phyloP scores from a whole-genome alignment of 1,140 invertebrate species.

The Pachypsylla venusta region DNA sequence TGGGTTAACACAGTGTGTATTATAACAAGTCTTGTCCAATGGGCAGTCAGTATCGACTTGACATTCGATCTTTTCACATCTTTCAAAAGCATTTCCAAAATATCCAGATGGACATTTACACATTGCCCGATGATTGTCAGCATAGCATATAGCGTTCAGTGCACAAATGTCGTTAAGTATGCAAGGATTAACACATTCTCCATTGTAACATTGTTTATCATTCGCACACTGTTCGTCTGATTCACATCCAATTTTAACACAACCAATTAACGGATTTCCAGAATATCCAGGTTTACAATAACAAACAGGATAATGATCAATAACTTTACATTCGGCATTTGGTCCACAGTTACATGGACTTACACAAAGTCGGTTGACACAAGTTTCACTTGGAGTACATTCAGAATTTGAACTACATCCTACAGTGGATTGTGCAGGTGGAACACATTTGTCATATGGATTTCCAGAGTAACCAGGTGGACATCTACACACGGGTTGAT shows the following conservation, averaged over 20 bases:
- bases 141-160: conserved; percentile 64
- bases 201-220: conserved; percentile 64
- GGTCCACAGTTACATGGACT: conserved; percentile 71
- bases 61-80: conserved; percentile 65
- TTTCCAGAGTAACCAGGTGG: conserved; percentile 61
- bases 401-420: conserved; percentile 63
- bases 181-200: conserved; percentile 63
- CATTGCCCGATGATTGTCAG: conserved; percentile 52
- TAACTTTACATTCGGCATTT: conserved; percentile 61
- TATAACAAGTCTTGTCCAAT: conserved; percentile 47
- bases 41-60: conserved; percentile 58
- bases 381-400: conserved; percentile 60
- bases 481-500: conserved; percentile 61
- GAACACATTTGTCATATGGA: conserved; percentile 30
- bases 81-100: conserved; percentile 57
- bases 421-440: conserved; percentile 33
- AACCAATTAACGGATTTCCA: conserved; percentile 66
- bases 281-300: conserved; percentile 59
- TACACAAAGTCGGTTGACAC: conserved; percentile 58
- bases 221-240: conserved; percentile 60
- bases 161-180: conserved; percentile 60
- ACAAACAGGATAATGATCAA: conserved; percentile 67
- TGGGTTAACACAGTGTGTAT: conserved; percentile 56
- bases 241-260: conserved; percentile 63
- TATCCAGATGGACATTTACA: conserved; percentile 58